A percentile compares a stretch with the other conserved stretches of the same genome.
phyloP scores from a whole-genome alignment of 1,140 invertebrate genomes.

The Tribolium madens region DNA sequence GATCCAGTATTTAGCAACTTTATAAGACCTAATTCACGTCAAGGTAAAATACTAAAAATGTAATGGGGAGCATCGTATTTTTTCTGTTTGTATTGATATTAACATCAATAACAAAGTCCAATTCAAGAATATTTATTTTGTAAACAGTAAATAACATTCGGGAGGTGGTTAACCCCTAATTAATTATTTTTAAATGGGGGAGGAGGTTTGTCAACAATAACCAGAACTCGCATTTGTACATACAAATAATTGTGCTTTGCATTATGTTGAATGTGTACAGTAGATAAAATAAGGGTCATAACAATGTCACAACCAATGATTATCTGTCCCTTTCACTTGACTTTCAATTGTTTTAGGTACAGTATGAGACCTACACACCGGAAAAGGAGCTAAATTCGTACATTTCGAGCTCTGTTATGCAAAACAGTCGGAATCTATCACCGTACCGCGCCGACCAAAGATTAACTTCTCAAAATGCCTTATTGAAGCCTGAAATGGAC shows the following conservation, averaged over 20 bases:
- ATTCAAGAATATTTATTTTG: too few species aligned
- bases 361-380: slow-evolving; percentile 53
- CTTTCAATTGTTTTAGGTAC: slow-evolving; percentile 49
- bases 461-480: slow-evolving; percentile 59
- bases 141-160: not conserved
- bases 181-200: not conserved
- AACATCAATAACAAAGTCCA: not conserved
- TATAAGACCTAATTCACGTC: too few species aligned
- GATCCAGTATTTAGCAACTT: too few species aligned
- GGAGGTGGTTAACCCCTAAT: slow-evolving; percentile 8
- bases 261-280: not conserved
- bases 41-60: too few species aligned
- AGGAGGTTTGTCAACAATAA: not conserved
- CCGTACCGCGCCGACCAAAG: slow-evolving; percentile 53
- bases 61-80: not conserved
- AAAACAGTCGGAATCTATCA: slow-evolving; percentile 46
- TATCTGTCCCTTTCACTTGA: not conserved
- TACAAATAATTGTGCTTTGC: slow-evolving; percentile 4
- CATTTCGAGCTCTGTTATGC: slow-evolving; percentile 29
- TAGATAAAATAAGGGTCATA: slow-evolving; percentile 10
- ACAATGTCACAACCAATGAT: not conserved
- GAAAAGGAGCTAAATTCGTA: slow-evolving; percentile 50
- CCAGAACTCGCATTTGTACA: slow-evolving; percentile 8
- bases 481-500: slow-evolving; percentile 59
- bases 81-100: not conserved